Conservation (phyloP, 2,888 invertebrate genomes). For the Brachyopa scutellaris region DNA sequence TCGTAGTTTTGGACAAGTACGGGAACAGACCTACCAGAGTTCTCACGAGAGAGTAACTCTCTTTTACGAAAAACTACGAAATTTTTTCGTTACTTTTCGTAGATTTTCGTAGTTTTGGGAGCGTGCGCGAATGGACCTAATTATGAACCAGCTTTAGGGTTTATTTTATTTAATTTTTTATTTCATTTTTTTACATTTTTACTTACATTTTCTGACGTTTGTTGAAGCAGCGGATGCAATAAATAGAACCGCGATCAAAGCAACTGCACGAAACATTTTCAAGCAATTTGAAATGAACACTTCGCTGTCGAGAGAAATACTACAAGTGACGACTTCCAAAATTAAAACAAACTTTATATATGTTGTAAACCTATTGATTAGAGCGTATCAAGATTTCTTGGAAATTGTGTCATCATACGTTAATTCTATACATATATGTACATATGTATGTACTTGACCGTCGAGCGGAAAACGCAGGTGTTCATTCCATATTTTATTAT, state of each 20-base stretch:
- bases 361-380: not conserved
- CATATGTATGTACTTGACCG: no score
- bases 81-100: no score
- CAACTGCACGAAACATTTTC: conserved; percentile 39
- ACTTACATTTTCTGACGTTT: conserved; percentile 58
- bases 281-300: not conserved
- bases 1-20: no score
- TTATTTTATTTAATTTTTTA: no score
- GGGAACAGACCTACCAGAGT: no score
- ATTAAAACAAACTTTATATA: conserved; percentile 34
- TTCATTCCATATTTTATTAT: conserved; percentile 25
- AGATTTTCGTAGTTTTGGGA: no score
- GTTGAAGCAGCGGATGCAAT: conserved; percentile 36
- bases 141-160: no score
- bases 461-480: conserved; percentile 48
- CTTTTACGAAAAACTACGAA: no score
- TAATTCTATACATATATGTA: no score
- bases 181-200: no score
- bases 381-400: not conserved
- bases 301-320: conserved; percentile 1
- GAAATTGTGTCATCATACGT: conserved; percentile 26
- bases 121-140: no score
- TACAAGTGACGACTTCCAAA: conserved; percentile 3
- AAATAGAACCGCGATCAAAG: conserved; percentile 15
- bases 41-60: no score